A percentile compares a stretch with the other conserved stretches of the same genome.
Evolutionary conservation across 1,140 invertebrate genomes (phyloP).

Genomic region (Drosophila seguyi): DNA sequence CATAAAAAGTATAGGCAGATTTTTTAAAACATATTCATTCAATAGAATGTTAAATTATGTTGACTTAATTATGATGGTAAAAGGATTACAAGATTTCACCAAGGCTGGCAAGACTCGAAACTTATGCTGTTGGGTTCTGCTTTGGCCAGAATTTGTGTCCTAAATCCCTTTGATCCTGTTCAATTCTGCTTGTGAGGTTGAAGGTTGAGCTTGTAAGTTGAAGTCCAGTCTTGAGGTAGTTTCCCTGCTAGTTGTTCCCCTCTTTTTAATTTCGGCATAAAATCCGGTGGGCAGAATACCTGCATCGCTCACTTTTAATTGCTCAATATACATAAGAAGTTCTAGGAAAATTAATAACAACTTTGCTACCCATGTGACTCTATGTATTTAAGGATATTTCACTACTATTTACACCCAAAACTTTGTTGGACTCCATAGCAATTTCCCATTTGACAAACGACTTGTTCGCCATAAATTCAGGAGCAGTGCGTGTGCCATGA

Average conservation of each 20-base stretch:
- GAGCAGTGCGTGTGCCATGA: slow-evolving; percentile 22
- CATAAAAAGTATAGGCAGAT: neutral
- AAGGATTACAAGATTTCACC: neutral
- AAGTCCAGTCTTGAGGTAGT: too few relatives aligned
- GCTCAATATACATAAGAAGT: neutral
- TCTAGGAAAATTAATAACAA: neutral
- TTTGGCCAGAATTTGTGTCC: too few relatives aligned
- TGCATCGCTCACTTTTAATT: too few relatives aligned
- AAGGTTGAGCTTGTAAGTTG: too few relatives aligned
- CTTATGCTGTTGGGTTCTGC: too few relatives aligned
- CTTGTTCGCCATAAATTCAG: slow-evolving; percentile 13
- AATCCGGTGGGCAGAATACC: too few relatives aligned
- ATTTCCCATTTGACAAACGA: slow-evolving; percentile 1
- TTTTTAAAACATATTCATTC: too few relatives aligned
- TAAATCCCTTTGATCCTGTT: neutral
- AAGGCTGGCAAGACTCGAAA: too few relatives aligned
- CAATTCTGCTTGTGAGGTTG: neutral
- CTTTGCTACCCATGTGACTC: neutral
- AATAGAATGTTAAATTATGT: too few relatives aligned
- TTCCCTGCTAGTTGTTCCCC: too few relatives aligned
- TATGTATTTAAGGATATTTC: neutral
- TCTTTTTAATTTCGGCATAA: too few relatives aligned
- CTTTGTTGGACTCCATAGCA: neutral
- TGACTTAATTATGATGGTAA: neutral
- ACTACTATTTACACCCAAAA: neutral